A percentile compares a stretch with the other conserved stretches of the same genome.
These are phyloP conservation scores for Uria aalge DNA, from an alignment of 2,113 vertebrate species.

Conservation along the genomic window DNA sequence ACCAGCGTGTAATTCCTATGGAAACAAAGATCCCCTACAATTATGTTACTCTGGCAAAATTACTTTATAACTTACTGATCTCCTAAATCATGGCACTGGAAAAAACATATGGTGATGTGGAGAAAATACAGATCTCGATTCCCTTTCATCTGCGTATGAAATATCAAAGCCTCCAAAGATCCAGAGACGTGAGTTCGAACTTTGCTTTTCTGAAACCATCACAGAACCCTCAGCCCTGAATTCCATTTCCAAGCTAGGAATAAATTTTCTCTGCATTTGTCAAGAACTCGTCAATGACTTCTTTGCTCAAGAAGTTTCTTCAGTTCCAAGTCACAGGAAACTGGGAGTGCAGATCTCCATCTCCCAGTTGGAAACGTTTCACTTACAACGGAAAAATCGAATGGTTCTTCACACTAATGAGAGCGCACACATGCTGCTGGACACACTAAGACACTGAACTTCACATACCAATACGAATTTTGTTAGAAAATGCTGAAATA, in stretches of 20 bases:
- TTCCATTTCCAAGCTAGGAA: background rate
- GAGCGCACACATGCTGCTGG: background rate
- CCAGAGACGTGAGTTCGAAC: background rate
- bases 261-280: background rate
- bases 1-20: slow-evolving; percentile 88
- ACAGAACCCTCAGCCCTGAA: background rate
- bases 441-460: background rate
- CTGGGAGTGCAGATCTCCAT: background rate
- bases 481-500: background rate
- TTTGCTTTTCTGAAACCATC: background rate
- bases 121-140: background rate
- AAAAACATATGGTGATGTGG: fast-evolving
- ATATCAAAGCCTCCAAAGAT: background rate
- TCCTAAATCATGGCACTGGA: background rate
- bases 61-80: background rate
- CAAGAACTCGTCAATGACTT: background rate
- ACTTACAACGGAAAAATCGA: background rate
- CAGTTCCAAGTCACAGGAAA: background rate
- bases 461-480: background rate
- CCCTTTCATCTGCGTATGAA: background rate
- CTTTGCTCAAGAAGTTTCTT: background rate
- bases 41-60: background rate
- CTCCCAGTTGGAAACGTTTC: background rate
- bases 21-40: background rate
- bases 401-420: background rate